Conservation (phyloP, 2,113 vertebrate genomes). For the Emydocephalus ijimae region DNA sequence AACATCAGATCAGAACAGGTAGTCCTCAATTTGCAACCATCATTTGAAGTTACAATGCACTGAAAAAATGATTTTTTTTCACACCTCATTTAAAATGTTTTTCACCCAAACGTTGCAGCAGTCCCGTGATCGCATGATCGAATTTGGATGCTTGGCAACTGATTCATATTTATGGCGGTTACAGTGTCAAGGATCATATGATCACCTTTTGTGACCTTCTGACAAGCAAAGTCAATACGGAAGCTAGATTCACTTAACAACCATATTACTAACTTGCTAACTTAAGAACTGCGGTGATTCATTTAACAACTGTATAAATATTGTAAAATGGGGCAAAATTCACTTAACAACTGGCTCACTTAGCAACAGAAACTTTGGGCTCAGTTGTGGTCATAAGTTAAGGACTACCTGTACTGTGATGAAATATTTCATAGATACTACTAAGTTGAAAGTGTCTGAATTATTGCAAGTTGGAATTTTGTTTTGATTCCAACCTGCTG, state of each 20-base stretch:
- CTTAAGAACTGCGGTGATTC: background rate
- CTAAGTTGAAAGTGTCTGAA: background rate
- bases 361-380: background rate
- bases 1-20: background rate
- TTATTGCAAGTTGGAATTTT: background rate
- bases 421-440: background rate
- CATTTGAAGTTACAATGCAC: background rate
- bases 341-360: background rate
- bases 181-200: background rate
- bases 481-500: background rate
- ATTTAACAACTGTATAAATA: background rate
- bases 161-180: background rate
- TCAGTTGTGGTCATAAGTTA: background rate
- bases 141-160: background rate
- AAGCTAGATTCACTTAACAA: background rate
- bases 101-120: background rate
- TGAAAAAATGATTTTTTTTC: background rate
- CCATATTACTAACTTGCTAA: background rate
- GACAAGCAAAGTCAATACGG: background rate
- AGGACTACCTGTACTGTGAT: background rate
- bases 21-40: background rate
- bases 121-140: background rate
- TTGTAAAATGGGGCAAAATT: background rate
- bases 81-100: background rate
- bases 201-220: background rate